Evolutionary conservation across 1,140 invertebrate genomes (phyloP).

Genomic region (Zaprionus gabonicus): DNA sequence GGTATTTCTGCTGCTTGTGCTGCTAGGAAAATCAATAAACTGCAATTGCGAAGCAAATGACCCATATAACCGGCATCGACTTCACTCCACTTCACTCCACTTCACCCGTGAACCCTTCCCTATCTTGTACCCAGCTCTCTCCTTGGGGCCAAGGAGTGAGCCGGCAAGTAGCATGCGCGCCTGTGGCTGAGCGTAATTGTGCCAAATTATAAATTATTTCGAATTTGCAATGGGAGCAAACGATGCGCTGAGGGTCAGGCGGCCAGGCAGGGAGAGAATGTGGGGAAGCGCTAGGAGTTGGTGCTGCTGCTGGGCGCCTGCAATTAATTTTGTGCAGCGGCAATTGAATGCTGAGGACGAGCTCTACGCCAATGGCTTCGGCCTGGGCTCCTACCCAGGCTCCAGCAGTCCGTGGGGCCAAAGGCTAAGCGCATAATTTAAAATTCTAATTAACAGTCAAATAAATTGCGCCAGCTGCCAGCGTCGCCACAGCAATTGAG

Average conservation of each 20-base stretch:
- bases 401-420: slow-evolving; percentile 31
- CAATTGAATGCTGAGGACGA: slow-evolving; percentile 63
- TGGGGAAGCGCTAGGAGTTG: background rate
- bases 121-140: background rate
- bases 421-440: slow-evolving; percentile 79
- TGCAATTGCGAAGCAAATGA: slow-evolving; percentile 75
- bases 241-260: slow-evolving; percentile 49
- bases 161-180: slow-evolving; percentile 38
- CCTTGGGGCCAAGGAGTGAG: slow-evolving; percentile 31
- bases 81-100: slow-evolving; percentile 14
- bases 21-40: slow-evolving; percentile 71
- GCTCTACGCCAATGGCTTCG: background rate
- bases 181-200: slow-evolving; percentile 73
- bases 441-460: slow-evolving; percentile 82
- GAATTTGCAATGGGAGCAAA: slow-evolving; percentile 70
- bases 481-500: slow-evolving; percentile 62
- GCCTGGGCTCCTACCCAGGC: background rate
- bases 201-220: slow-evolving; percentile 81
- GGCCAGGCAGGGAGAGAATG: background rate
- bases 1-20: background rate
- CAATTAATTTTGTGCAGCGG: slow-evolving; percentile 77
- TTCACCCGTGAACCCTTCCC: background rate
- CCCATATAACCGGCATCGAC: slow-evolving; percentile 61
- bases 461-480: slow-evolving; percentile 77
- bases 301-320: slow-evolving; percentile 34